These are phyloP conservation scores for Prunella fulvescens DNA, from an alignment of 2,113 vertebrate species.

Conservation along the genomic window DNA sequence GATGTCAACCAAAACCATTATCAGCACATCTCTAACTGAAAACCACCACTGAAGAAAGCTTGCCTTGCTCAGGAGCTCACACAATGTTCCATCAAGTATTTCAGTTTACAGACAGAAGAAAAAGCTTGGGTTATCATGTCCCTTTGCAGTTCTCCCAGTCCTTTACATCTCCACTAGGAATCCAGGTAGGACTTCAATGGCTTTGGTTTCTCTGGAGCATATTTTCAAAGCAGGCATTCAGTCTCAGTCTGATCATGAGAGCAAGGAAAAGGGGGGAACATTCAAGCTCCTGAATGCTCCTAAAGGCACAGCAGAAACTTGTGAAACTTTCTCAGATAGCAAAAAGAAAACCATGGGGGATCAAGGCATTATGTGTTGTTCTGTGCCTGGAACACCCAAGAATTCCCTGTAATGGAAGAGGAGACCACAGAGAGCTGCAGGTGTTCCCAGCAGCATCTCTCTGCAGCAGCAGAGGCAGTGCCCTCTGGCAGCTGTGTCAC, in stretches of 20 bases:
- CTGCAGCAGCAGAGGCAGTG: background rate
- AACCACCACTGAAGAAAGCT: background rate
- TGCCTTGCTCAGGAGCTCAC: background rate
- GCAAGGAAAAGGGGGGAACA: background rate
- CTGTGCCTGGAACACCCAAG: background rate
- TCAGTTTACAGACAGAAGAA: background rate
- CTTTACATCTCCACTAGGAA: background rate
- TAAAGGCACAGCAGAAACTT: background rate
- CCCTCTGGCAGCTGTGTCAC: background rate
- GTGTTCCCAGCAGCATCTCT: background rate
- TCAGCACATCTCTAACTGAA: background rate
- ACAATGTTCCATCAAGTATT: background rate
- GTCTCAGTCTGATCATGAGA: background rate
- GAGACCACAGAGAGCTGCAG: background rate
- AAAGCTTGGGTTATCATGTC: background rate
- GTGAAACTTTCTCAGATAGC: background rate
- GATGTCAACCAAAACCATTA: background rate
- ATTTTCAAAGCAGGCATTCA: background rate
- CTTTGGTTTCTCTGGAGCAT: background rate
- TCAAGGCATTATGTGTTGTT: background rate
- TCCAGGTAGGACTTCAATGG: background rate
- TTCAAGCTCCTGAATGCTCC: background rate
- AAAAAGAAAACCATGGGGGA: background rate
- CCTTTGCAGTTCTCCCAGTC: background rate
- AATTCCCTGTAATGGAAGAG: background rate